A percentile compares a stretch with the other conserved stretches of the same genome.
Conservation (phyloP, 2,797 vertebrate species). For the Falco rusticolus region DNA sequence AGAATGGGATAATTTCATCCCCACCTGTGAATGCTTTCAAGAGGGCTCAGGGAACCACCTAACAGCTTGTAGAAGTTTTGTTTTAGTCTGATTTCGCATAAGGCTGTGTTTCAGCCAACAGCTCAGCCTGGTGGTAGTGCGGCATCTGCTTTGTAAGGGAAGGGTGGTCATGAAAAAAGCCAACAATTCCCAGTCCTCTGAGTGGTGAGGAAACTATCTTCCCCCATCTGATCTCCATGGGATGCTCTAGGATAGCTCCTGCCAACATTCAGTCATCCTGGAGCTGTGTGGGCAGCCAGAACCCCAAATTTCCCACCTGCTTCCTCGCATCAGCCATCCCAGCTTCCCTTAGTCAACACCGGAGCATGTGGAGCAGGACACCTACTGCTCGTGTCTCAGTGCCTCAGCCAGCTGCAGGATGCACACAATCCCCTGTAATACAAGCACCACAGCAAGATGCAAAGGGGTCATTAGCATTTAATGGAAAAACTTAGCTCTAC, state of each 20-base stretch:
- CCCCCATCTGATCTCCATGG: not conserved
- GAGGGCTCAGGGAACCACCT: not conserved
- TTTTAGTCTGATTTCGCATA: not conserved
- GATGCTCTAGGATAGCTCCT: not conserved
- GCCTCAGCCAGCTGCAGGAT: not conserved
- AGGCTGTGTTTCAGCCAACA: not conserved
- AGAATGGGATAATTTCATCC: not conserved
- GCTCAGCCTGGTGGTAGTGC: not conserved
- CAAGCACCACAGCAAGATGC: fast-evolving
- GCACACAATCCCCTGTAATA: fast-evolving
- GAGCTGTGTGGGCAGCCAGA: not conserved
- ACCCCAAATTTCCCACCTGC: not conserved
- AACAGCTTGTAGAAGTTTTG: not conserved
- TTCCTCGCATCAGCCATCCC: not conserved
- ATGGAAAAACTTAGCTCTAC: not conserved
- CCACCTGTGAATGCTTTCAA: not conserved
- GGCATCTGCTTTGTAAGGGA: not conserved
- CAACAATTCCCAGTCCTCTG: not conserved
- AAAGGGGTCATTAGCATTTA: not conserved
- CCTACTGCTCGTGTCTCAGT: too few species aligned
- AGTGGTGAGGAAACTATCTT: not conserved
- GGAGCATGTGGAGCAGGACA: not conserved
- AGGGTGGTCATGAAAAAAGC: not conserved
- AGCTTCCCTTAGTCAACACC: not conserved
- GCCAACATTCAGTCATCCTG: not conserved